A percentile compares a stretch with the other conserved stretches of the same genome.
These are phyloP conservation scores for Virgularia gustaviana DNA, from an alignment of 92 coral and sea anemone species.

Conservation along the genomic window DNA sequence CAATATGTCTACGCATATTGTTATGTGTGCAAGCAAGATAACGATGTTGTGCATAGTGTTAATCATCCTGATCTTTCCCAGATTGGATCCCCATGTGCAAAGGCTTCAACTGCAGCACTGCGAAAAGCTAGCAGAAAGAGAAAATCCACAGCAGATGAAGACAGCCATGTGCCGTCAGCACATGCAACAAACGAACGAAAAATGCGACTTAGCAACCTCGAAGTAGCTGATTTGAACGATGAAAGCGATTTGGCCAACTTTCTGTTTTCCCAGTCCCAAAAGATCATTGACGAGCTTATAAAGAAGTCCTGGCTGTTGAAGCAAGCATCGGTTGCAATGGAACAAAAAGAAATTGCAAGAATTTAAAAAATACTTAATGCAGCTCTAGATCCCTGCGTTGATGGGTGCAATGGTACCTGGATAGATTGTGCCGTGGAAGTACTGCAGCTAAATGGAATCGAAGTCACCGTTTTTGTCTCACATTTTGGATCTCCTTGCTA, in stretches of 20 bases:
- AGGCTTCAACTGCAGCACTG: constrained; percentile 3
- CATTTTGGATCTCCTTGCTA: neutral
- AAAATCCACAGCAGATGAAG: neutral
- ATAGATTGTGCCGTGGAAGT: constrained; percentile 1
- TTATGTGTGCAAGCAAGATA: constrained; percentile 4
- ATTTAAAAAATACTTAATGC: neutral
- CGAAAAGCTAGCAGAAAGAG: neutral
- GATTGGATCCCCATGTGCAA: neutral
- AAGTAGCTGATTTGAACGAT: neutral
- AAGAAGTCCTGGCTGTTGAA: neutral
- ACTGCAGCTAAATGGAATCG: constrained; percentile 1
- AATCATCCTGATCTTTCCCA: constrained; percentile 7
- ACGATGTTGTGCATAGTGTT: neutral
- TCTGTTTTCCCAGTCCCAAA: constrained; percentile 4
- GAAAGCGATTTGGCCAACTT: neutral
- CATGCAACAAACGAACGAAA: neutral
- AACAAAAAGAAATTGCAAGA: neutral
- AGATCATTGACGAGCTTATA: constrained; percentile 2
- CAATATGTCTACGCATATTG: neutral
- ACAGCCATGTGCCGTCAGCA: neutral
- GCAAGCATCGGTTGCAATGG: neutral
- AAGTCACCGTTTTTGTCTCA: constrained; percentile 1
- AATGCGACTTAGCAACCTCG: neutral
- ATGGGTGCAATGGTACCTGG: constrained; percentile 12
- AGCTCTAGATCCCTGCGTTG: neutral